A percentile compares a stretch with the other conserved stretches of the same genome.
These are phyloP conservation scores for Mimumesa dahlbomi DNA, from an alignment of 2,888 invertebrate genomes.

Conservation along the genomic window DNA sequence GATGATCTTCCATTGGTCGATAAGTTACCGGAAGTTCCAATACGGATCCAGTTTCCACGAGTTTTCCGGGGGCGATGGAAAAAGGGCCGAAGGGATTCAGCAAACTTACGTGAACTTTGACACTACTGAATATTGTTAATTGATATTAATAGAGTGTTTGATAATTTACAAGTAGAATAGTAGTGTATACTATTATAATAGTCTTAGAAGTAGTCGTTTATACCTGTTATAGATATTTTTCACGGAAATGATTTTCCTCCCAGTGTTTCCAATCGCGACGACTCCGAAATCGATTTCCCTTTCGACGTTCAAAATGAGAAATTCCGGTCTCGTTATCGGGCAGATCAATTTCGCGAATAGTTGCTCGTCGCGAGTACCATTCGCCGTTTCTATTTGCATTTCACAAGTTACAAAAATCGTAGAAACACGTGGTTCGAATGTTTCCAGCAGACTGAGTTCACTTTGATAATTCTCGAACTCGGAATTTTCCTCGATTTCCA, in stretches of 20 bases:
- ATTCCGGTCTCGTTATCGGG: conserved; percentile 28
- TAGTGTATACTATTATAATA: no score
- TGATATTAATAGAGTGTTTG: no score
- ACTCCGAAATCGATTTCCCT: conserved; percentile 23
- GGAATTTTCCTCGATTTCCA: not conserved
- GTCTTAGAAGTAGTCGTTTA: no score
- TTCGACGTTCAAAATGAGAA: conserved; percentile 24
- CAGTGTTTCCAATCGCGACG: conserved; percentile 21
- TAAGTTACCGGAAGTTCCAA: conserved; percentile 46
- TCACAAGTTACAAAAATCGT: conserved; percentile 29
- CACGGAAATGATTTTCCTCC: conserved; percentile 20
- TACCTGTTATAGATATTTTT: conserved; percentile 48
- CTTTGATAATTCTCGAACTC: not conserved
- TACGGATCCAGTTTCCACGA: conserved; percentile 45
- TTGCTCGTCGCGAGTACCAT: conserved; percentile 11
- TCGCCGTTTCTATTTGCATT: no score
- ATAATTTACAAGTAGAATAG: no score
- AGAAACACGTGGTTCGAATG: conserved; percentile 19
- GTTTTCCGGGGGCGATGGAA: conserved; percentile 43
- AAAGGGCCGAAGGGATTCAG: conserved; percentile 47
- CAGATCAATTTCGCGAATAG: conserved; percentile 32
- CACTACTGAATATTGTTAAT: conserved; percentile 18
- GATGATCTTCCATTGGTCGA: conserved; percentile 5
- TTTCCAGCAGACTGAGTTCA: conserved; percentile 23
- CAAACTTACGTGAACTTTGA: conserved; percentile 12